These are phyloP conservation scores for Diaphora mendica DNA, from an alignment of 2,888 invertebrate species.

Conservation along the genomic window DNA sequence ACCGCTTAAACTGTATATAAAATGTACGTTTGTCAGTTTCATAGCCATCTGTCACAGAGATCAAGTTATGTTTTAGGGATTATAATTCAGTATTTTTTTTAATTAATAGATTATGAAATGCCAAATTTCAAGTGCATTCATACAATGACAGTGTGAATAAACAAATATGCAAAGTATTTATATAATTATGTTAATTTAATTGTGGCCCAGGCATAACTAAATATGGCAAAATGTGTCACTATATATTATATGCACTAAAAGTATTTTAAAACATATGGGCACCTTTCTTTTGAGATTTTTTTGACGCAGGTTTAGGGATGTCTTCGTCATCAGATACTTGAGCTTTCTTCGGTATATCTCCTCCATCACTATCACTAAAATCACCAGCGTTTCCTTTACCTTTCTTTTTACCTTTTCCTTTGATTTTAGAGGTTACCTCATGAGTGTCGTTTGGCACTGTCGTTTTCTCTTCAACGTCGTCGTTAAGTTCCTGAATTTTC, in stretches of 20 bases:
- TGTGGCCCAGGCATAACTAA: neutral
- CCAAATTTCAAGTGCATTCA: neutral
- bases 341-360: constrained; percentile 60
- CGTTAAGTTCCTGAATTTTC: constrained; percentile 86
- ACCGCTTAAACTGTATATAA: too few species aligned
- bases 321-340: constrained; percentile 78
- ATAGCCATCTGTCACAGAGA: too few species aligned
- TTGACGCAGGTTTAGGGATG: constrained; percentile 70
- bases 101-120: neutral
- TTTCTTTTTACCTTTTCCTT: constrained; percentile 82
- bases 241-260: neutral
- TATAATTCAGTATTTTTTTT: too few species aligned
- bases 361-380: constrained; percentile 77
- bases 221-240: neutral
- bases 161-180: too few species aligned
- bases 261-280: constrained; percentile 4
- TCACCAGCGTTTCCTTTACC: constrained; percentile 79
- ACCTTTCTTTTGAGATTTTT: constrained; percentile 86
- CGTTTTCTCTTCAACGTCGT: constrained; percentile 81
- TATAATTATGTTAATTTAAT: too few species aligned
- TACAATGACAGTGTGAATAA: neutral
- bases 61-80: too few species aligned
- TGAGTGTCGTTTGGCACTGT: constrained; percentile 61
- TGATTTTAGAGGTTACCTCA: constrained; percentile 85
- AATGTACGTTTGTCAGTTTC: too few species aligned